These are phyloP conservation scores for Digitonthophagus gazella DNA, from an alignment of 2,888 invertebrate genomes.

Conservation along the genomic window DNA sequence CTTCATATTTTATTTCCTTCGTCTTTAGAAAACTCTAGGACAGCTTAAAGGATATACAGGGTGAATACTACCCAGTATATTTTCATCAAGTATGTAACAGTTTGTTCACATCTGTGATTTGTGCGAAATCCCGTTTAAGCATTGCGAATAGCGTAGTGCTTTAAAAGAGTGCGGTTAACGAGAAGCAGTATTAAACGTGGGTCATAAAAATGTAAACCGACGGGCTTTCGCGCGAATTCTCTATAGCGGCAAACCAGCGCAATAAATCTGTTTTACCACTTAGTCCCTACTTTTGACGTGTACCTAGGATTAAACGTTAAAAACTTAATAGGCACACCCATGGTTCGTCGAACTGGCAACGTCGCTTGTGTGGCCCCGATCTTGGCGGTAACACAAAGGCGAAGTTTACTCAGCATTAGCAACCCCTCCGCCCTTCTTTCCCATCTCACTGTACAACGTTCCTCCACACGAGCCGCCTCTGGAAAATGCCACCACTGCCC, in stretches of 20 bases:
- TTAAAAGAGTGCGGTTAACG: neutral
- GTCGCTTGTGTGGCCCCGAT: neutral
- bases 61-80: too few relatives aligned
- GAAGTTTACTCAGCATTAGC: neutral
- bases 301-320: neutral
- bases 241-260: neutral
- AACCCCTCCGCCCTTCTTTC: neutral
- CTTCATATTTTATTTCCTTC: too few relatives aligned
- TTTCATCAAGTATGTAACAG: neutral
- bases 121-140: neutral
- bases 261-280: neutral
- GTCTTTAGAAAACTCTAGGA: too few relatives aligned
- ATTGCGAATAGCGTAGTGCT: neutral
- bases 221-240: neutral
- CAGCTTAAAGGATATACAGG: too few relatives aligned
- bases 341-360: neutral
- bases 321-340: neutral
- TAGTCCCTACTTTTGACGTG: neutral
- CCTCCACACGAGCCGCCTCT: neutral
- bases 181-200: neutral
- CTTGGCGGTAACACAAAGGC: neutral
- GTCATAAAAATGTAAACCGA: neutral
- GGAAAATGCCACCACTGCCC: neutral
- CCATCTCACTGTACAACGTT: neutral
- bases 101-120: neutral